These are phyloP conservation scores for Borostomias antarcticus DNA, from an alignment of 2,797 vertebrate species.

Conservation along the genomic window DNA sequence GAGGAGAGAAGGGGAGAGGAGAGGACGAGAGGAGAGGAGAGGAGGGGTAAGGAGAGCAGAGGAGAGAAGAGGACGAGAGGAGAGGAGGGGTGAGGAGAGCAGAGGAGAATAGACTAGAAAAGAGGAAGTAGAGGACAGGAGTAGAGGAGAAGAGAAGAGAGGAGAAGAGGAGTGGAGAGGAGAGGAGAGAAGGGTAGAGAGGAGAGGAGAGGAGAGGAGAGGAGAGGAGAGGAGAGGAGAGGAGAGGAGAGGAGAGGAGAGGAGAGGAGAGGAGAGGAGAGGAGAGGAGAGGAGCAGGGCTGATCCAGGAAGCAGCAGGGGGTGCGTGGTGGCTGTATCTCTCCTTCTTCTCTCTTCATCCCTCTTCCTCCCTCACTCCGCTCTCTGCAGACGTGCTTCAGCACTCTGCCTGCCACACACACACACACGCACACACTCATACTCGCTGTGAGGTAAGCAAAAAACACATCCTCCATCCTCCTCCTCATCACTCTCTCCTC, in stretches of 20 bases:
- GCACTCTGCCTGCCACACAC: too few species aligned
- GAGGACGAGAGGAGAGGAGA: background rate
- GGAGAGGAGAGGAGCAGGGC: conserved; percentile 7
- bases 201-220: background rate
- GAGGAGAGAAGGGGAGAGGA: background rate
- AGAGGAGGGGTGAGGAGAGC: background rate
- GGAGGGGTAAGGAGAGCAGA: background rate
- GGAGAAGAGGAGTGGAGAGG: too few species aligned
- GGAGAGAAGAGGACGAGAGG: background rate
- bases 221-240: background rate
- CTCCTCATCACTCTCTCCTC: background rate
- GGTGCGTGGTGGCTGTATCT: background rate
- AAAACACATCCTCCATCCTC: too few species aligned
- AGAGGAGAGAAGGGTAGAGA: background rate
- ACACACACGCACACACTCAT: background rate
- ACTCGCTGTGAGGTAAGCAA: too few species aligned
- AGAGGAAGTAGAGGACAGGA: background rate
- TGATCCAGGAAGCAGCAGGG: background rate
- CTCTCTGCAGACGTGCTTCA: too few species aligned
- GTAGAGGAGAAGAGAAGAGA: background rate
- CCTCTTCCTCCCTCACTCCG: too few species aligned
- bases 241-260: background rate
- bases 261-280: conserved; percentile 8
- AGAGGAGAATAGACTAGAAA: background rate
- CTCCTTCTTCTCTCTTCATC: too few species aligned